Evolutionary conservation across 2,113 vertebrate species (phyloP).

Genomic region (Pholis gunnellus): DNA sequence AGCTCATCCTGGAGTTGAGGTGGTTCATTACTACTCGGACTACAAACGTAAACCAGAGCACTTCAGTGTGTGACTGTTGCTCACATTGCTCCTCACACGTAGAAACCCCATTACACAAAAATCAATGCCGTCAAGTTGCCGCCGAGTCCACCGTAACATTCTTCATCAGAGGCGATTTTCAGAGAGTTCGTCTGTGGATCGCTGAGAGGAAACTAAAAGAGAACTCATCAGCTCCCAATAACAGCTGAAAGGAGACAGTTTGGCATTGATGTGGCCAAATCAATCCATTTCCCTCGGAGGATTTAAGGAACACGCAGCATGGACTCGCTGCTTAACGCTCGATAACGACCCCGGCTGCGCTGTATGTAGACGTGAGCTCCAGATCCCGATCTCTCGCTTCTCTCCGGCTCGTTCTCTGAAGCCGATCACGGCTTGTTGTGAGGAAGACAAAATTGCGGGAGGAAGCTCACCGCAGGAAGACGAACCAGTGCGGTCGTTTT

Average conservation of each 20-base stretch:
- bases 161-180: slow-evolving; percentile 14
- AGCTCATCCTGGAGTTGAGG: neutral
- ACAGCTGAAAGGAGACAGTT: neutral
- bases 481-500: neutral
- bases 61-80: no score
- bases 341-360: neutral
- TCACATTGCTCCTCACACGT: no score
- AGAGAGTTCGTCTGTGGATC: neutral
- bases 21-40: no score
- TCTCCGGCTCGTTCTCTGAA: neutral
- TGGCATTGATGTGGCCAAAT: neutral
- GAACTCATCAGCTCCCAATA: neutral
- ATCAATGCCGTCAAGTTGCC: neutral
- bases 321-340: slow-evolving; percentile 7
- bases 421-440: neutral
- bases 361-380: neutral
- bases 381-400: neutral
- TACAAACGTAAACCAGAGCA: no score
- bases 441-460: neutral
- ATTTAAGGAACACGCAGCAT: neutral
- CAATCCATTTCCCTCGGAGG: neutral
- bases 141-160: neutral
- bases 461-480: neutral
- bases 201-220: neutral
- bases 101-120: neutral